Evolutionary conservation across 2,113 vertebrate genomes (phyloP).

Genomic region (Eubucco bourcierii): DNA sequence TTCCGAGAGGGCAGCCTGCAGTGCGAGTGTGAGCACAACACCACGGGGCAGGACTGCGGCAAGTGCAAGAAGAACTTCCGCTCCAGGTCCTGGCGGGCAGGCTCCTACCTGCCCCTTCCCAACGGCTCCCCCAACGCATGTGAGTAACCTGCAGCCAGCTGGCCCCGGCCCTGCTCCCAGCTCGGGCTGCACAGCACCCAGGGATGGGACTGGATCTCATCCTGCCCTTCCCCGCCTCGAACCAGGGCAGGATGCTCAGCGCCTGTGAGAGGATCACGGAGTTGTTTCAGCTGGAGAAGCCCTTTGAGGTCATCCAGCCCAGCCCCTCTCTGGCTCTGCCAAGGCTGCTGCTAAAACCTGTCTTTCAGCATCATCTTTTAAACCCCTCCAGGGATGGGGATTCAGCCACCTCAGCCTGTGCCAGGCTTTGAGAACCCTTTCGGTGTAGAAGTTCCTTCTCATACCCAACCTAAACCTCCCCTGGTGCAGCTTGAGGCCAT

Average conservation of each 20-base stretch:
- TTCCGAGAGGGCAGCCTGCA: constrained; percentile 90
- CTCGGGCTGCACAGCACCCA: not conserved
- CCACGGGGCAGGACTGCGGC: constrained; percentile 95
- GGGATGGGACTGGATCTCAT: fast-evolving
- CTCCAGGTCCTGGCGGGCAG: constrained; percentile 92
- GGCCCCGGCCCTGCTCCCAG: not conserved
- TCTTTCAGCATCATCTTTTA: too few species aligned
- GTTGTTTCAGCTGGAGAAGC: too few species aligned
- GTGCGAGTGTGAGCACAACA: constrained; percentile 98
- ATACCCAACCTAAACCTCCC: too few species aligned
- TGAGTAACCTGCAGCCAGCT: constrained; percentile 70
- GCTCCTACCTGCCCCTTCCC: constrained; percentile 93
- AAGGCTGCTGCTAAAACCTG: too few species aligned
- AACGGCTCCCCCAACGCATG: constrained; percentile 93
- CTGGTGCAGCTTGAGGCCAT: too few species aligned
- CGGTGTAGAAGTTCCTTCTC: too few species aligned
- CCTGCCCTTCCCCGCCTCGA: not conserved
- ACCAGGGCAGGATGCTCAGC: not conserved
- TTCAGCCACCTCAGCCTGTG: too few species aligned
- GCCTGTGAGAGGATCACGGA: not conserved
- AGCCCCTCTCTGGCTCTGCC: too few species aligned
- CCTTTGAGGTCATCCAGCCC: too few species aligned
- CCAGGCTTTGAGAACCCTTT: too few species aligned
- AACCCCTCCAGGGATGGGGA: too few species aligned
- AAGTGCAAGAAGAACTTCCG: constrained; percentile 95